Percentiles rank a stretch among this genome's conserved stretches.
These are phyloP conservation scores for Nasonia giraulti DNA, from an alignment of 1,140 invertebrate species.

Conservation along the genomic window DNA sequence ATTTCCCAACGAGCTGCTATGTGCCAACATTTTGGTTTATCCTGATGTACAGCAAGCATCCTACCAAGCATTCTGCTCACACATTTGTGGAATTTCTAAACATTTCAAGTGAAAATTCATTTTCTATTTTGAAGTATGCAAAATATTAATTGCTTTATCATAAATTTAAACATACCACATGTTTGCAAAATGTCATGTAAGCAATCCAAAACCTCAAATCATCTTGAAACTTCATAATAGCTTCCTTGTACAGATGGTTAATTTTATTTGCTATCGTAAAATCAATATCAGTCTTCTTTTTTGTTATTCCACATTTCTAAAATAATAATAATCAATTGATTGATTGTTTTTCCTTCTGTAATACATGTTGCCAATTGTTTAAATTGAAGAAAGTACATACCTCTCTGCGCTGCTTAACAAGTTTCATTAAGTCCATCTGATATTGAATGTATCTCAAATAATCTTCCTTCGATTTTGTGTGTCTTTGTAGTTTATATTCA, in stretches of 20 bases:
- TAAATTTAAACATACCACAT: conserved; percentile 71
- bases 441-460: conserved; percentile 84
- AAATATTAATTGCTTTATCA: background rate
- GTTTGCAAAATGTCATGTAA: conserved; percentile 83
- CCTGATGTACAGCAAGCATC: conserved; percentile 81
- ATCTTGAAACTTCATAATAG: conserved; percentile 78
- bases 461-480: conserved; percentile 82
- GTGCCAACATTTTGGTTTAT: conserved; percentile 84
- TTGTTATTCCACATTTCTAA: conserved; percentile 76
- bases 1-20: conserved; percentile 84
- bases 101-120: conserved; percentile 37
- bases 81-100: conserved; percentile 67
- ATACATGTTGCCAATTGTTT: conserved; percentile 36
- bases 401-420: conserved; percentile 77
- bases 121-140: background rate
- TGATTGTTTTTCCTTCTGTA: background rate
- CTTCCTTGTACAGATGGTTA: conserved; percentile 79
- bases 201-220: conserved; percentile 83
- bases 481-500: conserved; percentile 83
- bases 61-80: conserved; percentile 74
- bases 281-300: conserved; percentile 81
- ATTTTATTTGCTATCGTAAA: conserved; percentile 79
- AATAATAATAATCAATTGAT: conserved; percentile 36
- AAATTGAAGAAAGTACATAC: conserved; percentile 66
- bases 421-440: conserved; percentile 80